Conservation (phyloP, 2,113 vertebrate genomes). For the Elanoides forficatus region DNA sequence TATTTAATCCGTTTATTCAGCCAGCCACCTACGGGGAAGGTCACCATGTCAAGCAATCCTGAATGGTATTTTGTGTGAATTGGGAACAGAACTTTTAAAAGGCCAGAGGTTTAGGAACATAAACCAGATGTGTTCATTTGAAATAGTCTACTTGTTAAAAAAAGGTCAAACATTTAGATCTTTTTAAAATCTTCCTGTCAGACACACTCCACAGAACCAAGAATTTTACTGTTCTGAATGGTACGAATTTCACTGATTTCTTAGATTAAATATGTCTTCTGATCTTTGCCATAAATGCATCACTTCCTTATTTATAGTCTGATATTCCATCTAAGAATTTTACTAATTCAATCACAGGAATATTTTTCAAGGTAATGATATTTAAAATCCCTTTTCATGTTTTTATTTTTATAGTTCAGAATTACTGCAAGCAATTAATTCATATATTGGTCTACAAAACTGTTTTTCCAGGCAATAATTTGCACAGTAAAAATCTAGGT, state of each 20-base stretch:
- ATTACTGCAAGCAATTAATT: not conserved
- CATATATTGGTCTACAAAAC: not conserved
- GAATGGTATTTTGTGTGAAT: conserved; percentile 76
- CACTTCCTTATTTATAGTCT: not conserved
- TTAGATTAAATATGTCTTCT: conserved; percentile 30
- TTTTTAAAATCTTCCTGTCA: conserved; percentile 72
- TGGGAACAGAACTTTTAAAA: conserved; percentile 74
- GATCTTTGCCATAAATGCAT: not conserved
- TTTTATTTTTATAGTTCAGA: not conserved
- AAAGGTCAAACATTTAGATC: conserved; percentile 72
- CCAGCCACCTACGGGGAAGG: conserved; percentile 71
- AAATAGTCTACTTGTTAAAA: conserved; percentile 72
- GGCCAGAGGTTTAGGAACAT: conserved; percentile 76
- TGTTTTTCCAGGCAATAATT: not conserved
- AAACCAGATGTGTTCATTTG: conserved; percentile 79
- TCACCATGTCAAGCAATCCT: conserved; percentile 71
- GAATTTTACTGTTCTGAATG: conserved; percentile 50
- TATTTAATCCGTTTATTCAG: conserved; percentile 66
- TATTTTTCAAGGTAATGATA: not conserved
- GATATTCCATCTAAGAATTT: not conserved
- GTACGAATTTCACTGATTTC: not conserved
- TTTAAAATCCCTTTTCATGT: not conserved
- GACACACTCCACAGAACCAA: conserved; percentile 49
- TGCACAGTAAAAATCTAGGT: not conserved
- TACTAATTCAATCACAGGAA: not conserved